phyloP scores from a whole-genome alignment of 1,140 invertebrate species.

The Bombus vancouverensis region DNA sequence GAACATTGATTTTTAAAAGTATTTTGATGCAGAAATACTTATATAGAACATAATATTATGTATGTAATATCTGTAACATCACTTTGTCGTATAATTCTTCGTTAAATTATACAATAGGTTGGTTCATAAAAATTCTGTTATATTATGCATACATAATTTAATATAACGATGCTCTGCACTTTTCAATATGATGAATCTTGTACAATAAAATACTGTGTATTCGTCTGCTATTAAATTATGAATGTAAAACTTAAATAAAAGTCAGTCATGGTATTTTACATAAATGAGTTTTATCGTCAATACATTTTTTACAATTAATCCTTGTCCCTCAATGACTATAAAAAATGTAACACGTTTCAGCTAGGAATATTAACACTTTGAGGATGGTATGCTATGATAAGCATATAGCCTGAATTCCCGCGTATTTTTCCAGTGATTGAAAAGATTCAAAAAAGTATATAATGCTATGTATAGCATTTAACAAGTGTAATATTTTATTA shows the following conservation, averaged over 20 bases:
- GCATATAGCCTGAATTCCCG: too few relatives aligned
- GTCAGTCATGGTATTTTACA: slow-evolving; percentile 45
- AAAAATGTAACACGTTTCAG: neutral
- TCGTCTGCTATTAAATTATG: slow-evolving; percentile 43
- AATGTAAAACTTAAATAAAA: slow-evolving; percentile 47
- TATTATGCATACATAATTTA: slow-evolving; percentile 24
- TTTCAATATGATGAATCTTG: slow-evolving; percentile 30
- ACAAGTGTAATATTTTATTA: too few relatives aligned
- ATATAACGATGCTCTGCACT: slow-evolving; percentile 30
- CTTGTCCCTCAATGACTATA: neutral
- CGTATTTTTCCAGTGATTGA: too few relatives aligned
- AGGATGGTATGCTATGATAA: too few relatives aligned
- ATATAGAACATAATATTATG: slow-evolving; percentile 4
- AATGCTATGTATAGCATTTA: too few relatives aligned
- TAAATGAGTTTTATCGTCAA: slow-evolving; percentile 22
- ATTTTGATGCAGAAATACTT: slow-evolving; percentile 3
- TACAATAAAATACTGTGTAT: slow-evolving; percentile 45
- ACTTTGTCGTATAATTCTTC: neutral
- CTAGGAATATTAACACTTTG: too few relatives aligned
- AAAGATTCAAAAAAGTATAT: too few relatives aligned
- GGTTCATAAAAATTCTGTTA: neutral
- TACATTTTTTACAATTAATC: neutral
- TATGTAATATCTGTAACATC: slow-evolving; percentile 16
- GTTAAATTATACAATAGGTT: slow-evolving; percentile 23
- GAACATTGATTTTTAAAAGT: neutral